Base-by-base conservation (phyloP, 2,797 vertebrate genomes). In the Phoeniculus purpureus region DNA sequence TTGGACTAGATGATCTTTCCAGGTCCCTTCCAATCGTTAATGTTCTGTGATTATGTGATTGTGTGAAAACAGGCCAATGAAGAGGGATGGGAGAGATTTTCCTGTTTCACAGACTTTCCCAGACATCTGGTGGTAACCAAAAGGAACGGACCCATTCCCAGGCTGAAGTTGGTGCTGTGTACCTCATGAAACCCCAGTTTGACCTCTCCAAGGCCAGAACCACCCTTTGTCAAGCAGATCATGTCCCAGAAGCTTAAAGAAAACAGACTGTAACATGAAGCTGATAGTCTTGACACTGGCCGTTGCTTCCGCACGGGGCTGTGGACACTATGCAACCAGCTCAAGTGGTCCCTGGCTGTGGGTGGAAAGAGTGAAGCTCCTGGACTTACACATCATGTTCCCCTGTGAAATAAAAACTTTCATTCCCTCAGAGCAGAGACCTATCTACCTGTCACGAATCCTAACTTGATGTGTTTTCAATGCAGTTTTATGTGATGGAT, bases 401-500 rank as follows among this genome's bases (percentile, higher is more conserved):
- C 91, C 17, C 48, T 59, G 43, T 45, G 59, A 76, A 56, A 77
- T 78, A 83, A 83, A 74, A 89, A 74, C 55, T 32, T 76, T 66
- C 52, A 55, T 89, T 95, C 23, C 68, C 71, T 90, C 85, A 54
- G 58, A 91, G 66, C 47, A 85, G 52, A 93, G 68, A 50, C 81
- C 73, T 77, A 60, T 67, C 81, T 81, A 29, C 77, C 70, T 94
- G 86, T 93, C 93, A 96, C 3, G 4, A 62, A 43, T 73, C 92
- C 70, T 77, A 79, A 64, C 82, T 55, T 90, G 90, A 92, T 94
- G 81, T 81, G 88, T 96, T 96, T 95, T 95, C 93, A 96, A 74
- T 71, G 86, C 78, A 51, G 54, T 93, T 96, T 89, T 78, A 60
- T 4, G 2, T 96, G 92, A 96, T 51, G 89, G 94, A 97, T 92